Conservation (phyloP, 2,888 invertebrate species). For the Cheilosia grossa region DNA sequence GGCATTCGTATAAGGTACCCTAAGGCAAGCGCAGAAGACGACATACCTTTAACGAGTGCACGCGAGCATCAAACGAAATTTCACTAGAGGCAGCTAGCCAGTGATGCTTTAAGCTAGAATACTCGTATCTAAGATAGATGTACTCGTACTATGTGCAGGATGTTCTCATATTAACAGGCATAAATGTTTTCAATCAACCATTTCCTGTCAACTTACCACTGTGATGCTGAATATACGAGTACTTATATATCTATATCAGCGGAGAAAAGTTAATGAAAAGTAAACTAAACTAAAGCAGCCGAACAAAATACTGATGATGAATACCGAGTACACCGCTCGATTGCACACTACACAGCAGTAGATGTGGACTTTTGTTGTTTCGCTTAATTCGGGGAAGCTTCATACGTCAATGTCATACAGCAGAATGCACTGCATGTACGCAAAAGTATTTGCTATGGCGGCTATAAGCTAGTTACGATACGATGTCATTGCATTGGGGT, state of each 20-base stretch:
- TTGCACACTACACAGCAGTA: conserved; percentile 34
- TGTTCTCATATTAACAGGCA: conserved; percentile 84
- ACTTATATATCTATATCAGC: conserved; percentile 34
- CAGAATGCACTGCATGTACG: conserved; percentile 46
- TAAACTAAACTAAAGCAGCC: conserved; percentile 62
- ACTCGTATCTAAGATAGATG: conserved; percentile 34
- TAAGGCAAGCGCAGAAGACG: background rate
- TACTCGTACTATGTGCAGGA: conserved; percentile 79
- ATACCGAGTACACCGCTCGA: background rate
- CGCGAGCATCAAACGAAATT: background rate
- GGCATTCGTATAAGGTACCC: too few relatives aligned
- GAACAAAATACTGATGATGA: conserved; percentile 24
- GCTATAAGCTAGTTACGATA: conserved; percentile 38
- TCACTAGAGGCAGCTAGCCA: conserved; percentile 6
- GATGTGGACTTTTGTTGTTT: conserved; percentile 31
- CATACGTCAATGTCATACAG: conserved; percentile 68
- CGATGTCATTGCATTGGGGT: conserved; percentile 83
- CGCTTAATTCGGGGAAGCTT: conserved; percentile 53
- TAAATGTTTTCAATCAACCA: conserved; percentile 80
- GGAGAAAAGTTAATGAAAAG: conserved; percentile 66
- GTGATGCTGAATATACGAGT: conserved; percentile 35
- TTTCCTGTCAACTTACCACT: conserved; percentile 79
- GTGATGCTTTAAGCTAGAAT: conserved; percentile 23
- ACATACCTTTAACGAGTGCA: background rate
- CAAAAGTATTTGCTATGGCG: conserved; percentile 52